Evolutionary conservation across 2,888 invertebrate genomes (phyloP).

Genomic region (Xestoiulus laeticollis): DNA sequence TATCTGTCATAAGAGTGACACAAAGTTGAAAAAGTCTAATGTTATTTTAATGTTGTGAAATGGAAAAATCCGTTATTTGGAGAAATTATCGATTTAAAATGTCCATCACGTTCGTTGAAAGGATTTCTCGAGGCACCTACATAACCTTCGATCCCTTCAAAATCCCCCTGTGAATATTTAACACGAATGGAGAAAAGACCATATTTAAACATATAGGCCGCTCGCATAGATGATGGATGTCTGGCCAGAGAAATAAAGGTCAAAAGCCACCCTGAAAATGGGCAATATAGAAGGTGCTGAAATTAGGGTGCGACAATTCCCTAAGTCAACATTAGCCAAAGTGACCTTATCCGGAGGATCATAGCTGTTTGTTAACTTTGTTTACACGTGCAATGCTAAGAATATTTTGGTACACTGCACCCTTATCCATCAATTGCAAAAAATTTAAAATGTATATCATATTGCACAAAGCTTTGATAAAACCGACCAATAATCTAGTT

Average conservation of each 20-base stretch:
- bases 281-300: background rate
- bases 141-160: background rate
- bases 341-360: background rate
- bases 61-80: conserved; percentile 33
- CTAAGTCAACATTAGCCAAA: background rate
- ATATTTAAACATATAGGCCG: background rate
- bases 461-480: too few species aligned
- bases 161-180: background rate
- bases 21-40: background rate
- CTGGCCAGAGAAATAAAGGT: background rate
- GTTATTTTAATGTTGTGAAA: conserved; percentile 29
- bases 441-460: too few species aligned
- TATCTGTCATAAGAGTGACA: background rate
- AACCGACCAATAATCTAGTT: too few species aligned
- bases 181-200: background rate
- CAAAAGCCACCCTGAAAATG: background rate
- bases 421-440: too few species aligned
- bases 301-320: background rate
- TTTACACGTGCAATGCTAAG: too few species aligned
- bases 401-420: too few species aligned
- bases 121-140: background rate
- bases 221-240: background rate
- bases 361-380: too few species aligned
- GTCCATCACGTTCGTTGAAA: background rate
- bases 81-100: conserved; percentile 10